phyloP scores from a whole-genome alignment of 2,113 vertebrate genomes.

The Melanotaenia duboulayi region DNA sequence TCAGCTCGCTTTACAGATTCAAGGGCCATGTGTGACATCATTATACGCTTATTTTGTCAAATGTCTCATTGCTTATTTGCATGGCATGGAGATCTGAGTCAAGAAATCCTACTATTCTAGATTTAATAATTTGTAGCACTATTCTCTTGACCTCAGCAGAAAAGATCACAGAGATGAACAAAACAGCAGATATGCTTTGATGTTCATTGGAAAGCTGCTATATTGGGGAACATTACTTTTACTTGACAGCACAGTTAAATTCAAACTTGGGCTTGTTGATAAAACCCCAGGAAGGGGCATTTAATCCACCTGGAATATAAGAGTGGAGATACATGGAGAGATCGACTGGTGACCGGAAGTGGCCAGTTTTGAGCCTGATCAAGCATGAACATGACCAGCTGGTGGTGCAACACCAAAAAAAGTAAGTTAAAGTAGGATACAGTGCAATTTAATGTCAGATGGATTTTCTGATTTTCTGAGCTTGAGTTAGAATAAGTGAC shows the following conservation, averaged over 20 bases:
- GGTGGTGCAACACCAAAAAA: neutral
- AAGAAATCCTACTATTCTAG: too few species aligned
- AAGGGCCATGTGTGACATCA: neutral
- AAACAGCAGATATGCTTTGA: conserved; percentile 1
- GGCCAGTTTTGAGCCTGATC: neutral
- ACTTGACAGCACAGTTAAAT: conserved; percentile 24
- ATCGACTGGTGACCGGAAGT: neutral
- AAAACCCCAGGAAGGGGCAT: conserved; percentile 8
- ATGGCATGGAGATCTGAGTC: too few species aligned
- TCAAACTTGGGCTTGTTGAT: conserved; percentile 19
- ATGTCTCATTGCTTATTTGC: too few species aligned
- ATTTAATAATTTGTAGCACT: conserved; percentile 5
- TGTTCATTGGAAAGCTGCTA: conserved; percentile 19
- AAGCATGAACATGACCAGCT: neutral
- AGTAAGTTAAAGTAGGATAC: neutral
- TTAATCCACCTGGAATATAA: conserved; percentile 36
- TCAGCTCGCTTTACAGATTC: neutral
- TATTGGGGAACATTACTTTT: conserved; percentile 10
- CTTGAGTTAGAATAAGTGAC: too few species aligned
- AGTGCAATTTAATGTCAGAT: neutral
- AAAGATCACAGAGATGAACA: conserved; percentile 14
- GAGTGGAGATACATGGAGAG: neutral
- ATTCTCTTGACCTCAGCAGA: neutral
- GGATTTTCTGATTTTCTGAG: neutral
- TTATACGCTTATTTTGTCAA: neutral